Base-by-base conservation (phyloP, 2,888 invertebrate species). In the Ectropis crepuscularia region DNA sequence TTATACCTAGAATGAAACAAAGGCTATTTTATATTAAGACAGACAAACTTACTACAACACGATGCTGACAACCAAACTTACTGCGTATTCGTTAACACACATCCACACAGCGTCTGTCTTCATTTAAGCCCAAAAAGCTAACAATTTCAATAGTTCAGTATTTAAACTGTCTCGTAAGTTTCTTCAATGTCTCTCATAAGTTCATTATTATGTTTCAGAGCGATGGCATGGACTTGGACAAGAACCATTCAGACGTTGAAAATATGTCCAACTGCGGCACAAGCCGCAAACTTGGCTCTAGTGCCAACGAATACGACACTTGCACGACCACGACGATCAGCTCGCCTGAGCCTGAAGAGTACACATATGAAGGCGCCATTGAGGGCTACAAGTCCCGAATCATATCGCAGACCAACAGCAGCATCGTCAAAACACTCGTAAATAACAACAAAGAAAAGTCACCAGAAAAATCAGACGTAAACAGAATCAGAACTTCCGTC, bases 341-440 rank as follows among this genome's bases (percentile, higher is more conserved):
- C 81, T 95, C 96, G 49, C 95, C 95, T 1, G 95, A 95, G 85
- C 95, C 95, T 41, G 95, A 96, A 77, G 97, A 97, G 83, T 97
- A 97, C 86, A 97, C 97, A 0, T 97, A 97, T 84, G 97, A 97
- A 86, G 96, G 96, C 75, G 97, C 97, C 75, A 97, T 97, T 74
- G 96, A 97, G 81, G 96, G 96, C 74, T 97, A 97, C 87, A 96
- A 97, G 75, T 96, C 96, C 57, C 94, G 96, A 73, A 96, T 96
- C 51, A 94, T 95, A 75, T 94, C 95, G 45, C 93, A 94, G 75
- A 94, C 94, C 39, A 90, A 89, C 78, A 89, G 91, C 71, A 88
- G 80, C 67, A 88, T 90, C 47, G 83, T 90, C 63, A 90, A 91
- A 81, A 90, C 90, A 68, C 87, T 86, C 49, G 89, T 89, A 51